phyloP scores from a whole-genome alignment of 2,797 vertebrate species.

The Helicolenus hilgendorfi region DNA sequence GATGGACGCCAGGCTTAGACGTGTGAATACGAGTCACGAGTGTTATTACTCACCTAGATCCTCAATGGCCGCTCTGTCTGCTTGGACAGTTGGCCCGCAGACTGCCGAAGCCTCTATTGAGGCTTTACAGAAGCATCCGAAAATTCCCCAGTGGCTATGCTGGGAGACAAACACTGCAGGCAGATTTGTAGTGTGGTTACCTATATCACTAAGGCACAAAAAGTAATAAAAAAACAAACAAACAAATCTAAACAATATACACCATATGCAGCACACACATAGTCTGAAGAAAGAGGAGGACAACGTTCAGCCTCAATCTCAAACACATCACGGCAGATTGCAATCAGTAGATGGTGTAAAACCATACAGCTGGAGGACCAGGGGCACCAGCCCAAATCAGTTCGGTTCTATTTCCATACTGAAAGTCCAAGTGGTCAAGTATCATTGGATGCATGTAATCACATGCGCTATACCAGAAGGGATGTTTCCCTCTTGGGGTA shows the following conservation, averaged over 20 bases:
- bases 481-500: not conserved
- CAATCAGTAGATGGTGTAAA: not conserved
- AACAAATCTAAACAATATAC: not conserved
- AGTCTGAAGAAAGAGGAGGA: not conserved
- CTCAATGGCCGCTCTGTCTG: constrained; percentile 71
- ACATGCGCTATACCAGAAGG: not conserved
- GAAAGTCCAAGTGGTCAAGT: not conserved
- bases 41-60: constrained; percentile 77
- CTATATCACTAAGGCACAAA: not conserved
- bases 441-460: not conserved
- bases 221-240: no score
- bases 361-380: not conserved
- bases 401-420: not conserved
- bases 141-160: constrained; percentile 20
- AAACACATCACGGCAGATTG: not conserved
- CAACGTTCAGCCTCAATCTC: not conserved
- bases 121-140: constrained; percentile 28
- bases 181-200: not conserved
- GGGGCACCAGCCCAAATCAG: not conserved
- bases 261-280: not conserved
- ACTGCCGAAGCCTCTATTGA: constrained; percentile 30
- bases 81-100: constrained; percentile 55
- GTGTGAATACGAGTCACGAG: constrained; percentile 66
- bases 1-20: constrained; percentile 54
- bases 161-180: not conserved